Percentiles rank a stretch among this genome's conserved stretches.
Evolutionary conservation across 2,888 invertebrate species (phyloP).

Genomic region (Heliconius ismenius): DNA sequence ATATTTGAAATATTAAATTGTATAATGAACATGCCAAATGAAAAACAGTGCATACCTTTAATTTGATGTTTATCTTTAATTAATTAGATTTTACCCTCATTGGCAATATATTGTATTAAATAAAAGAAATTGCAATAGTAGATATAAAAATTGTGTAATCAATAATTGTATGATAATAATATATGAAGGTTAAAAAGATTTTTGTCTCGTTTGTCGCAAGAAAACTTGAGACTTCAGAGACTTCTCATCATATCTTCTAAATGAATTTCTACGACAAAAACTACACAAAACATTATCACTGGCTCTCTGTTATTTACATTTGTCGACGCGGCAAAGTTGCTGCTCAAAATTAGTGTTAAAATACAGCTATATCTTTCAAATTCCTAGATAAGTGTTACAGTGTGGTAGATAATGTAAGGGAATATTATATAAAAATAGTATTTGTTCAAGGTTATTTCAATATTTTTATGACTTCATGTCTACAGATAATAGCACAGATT

Average conservation of each 20-base stretch:
- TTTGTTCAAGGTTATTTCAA: constrained; percentile 1
- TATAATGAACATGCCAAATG: background rate
- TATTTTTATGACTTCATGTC: background rate
- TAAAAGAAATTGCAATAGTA: background rate
- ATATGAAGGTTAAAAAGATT: too few relatives aligned
- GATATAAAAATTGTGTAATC: too few relatives aligned
- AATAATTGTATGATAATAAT: too few relatives aligned
- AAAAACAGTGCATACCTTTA: background rate
- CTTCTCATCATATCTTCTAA: too few relatives aligned
- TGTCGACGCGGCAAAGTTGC: too few relatives aligned
- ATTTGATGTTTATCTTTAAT: background rate
- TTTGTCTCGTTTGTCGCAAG: too few relatives aligned
- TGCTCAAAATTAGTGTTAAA: too few relatives aligned
- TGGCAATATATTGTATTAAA: background rate
- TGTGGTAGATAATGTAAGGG: background rate
- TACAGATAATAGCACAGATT: background rate
- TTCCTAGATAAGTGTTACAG: background rate
- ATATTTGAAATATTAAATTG: too few relatives aligned
- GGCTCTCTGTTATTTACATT: too few relatives aligned
- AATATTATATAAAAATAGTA: background rate
- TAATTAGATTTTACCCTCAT: background rate
- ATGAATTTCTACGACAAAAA: too few relatives aligned
- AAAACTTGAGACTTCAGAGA: too few relatives aligned
- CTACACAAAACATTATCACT: too few relatives aligned
- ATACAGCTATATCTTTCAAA: background rate